These are phyloP conservation scores for Dreissena polymorpha DNA, from an alignment of 1,140 invertebrate genomes.

Conservation along the genomic window DNA sequence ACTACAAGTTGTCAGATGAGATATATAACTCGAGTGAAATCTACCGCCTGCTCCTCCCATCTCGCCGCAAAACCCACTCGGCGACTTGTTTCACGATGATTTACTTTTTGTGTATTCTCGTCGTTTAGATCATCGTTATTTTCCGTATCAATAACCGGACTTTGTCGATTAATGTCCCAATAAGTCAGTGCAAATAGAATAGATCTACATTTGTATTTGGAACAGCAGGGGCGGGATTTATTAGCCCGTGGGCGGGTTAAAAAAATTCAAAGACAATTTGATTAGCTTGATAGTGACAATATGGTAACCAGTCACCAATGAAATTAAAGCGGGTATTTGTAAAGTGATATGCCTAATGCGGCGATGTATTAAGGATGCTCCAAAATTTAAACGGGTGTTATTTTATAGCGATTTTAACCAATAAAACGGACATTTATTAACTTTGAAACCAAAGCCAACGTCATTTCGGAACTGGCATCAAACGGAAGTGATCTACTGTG, in stretches of 20 bases:
- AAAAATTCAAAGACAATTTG: constrained; percentile 16
- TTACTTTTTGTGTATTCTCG: background rate
- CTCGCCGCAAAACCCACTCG: background rate
- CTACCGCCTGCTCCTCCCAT: background rate
- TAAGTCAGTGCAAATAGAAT: background rate
- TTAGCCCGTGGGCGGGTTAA: constrained; percentile 25
- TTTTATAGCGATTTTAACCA: constrained; percentile 14
- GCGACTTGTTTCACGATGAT: background rate
- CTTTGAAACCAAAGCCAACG: background rate
- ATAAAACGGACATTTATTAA: constrained; percentile 22
- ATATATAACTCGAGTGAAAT: background rate
- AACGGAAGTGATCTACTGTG: background rate
- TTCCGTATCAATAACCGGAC: background rate
- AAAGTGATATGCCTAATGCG: constrained; percentile 26
- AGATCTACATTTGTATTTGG: background rate
- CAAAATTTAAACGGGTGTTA: constrained; percentile 25
- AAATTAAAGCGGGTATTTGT: constrained; percentile 28
- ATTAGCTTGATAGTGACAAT: constrained; percentile 20
- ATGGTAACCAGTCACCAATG: constrained; percentile 32
- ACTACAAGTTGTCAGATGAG: background rate
- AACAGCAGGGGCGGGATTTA: constrained; percentile 10
- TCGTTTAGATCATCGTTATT: background rate
- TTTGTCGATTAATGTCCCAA: background rate
- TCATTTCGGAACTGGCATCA: background rate
- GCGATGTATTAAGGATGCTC: constrained; percentile 40